Evolutionary conservation across 2,888 invertebrate genomes (phyloP), one percentile per base, ranked within the genome.

Genomic region (Neoscelio sp.): DNA sequence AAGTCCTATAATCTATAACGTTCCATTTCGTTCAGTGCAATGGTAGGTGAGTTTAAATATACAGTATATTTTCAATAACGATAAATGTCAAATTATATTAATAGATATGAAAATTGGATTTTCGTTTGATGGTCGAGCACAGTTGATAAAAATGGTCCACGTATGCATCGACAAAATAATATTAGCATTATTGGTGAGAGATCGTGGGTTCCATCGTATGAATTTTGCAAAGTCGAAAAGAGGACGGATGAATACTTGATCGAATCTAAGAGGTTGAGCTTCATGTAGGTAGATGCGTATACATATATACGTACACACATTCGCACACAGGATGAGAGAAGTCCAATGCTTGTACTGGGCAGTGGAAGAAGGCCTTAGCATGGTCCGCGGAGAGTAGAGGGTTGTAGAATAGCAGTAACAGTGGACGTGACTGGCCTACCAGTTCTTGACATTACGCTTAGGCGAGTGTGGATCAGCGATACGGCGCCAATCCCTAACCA

Each of bases 391-490:
- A 71, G 83, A 83, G 84, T 82, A 80, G 73, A 81, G 82, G 71
- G 54, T 68, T 78, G 82, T 56, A 81, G 84, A 83, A 86, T 84
- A 82, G 84, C 80, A 82, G 84, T 75, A 83, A 84, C 84, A 79
- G 82, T 81, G 78, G 82, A 88, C 88, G 87, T 87, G 88, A 88
- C 86, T 81, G 80, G 88, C 87, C 82, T 88, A 82, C 87, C 83
- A 85, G 84, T 83, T 62, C 85, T 82, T 85, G 83, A 82, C 82
- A 87, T 87, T 87, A 87, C 85, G 83, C 80, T 83, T 83, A 86
- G 86, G 85, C 83, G 86, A 86, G 83, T 73, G 80, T 82, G 87
- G 86, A 88, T 88, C 87, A 87, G 84, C 86, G 87, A 85, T 88
- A 88, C 85, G 85, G 84, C 83, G 84, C 85, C 86, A 85, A 87